These are phyloP conservation scores for Trichoplax adhaerens DNA, from an alignment of 37 sponge, comb jelly and placozoan genomes.

Conservation along the genomic window DNA sequence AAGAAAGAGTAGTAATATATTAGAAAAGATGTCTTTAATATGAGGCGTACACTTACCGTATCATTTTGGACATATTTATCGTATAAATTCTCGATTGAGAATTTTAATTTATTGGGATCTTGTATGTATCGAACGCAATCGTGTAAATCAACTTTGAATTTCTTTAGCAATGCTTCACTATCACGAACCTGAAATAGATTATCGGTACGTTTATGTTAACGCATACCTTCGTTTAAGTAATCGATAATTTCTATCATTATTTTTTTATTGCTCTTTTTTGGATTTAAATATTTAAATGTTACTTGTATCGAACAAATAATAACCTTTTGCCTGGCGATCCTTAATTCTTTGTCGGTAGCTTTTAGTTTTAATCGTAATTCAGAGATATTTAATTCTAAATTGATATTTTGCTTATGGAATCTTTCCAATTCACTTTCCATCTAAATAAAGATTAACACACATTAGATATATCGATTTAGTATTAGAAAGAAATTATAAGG, in stretches of 20 bases:
- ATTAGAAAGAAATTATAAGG: no score
- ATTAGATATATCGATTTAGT: no score
- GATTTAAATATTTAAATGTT: background rate
- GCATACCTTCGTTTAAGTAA: background rate
- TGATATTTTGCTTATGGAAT: constrained; percentile 52
- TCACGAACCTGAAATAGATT: constrained; percentile 28
- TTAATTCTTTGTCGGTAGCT: constrained; percentile 74
- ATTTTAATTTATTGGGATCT: constrained; percentile 83
- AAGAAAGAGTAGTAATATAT: no score
- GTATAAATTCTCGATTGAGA: constrained; percentile 28
- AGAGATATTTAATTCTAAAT: constrained; percentile 43
- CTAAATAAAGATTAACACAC: constrained; percentile 11
- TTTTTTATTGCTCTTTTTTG: no score
- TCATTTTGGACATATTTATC: constrained; percentile 31
- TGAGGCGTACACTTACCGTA: constrained; percentile 17
- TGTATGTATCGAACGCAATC: constrained; percentile 66
- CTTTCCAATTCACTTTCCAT: constrained; percentile 85
- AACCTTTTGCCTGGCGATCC: constrained; percentile 54
- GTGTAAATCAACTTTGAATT: constrained; percentile 68
- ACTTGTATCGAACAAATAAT: background rate
- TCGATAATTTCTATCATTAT: no score
- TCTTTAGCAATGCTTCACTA: constrained; percentile 48
- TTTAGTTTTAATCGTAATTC: constrained; percentile 59
- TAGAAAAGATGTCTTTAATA: no score
- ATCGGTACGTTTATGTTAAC: background rate